Conservation (phyloP, 2,797 vertebrate species). For the Distichodus sexfasciatus region DNA sequence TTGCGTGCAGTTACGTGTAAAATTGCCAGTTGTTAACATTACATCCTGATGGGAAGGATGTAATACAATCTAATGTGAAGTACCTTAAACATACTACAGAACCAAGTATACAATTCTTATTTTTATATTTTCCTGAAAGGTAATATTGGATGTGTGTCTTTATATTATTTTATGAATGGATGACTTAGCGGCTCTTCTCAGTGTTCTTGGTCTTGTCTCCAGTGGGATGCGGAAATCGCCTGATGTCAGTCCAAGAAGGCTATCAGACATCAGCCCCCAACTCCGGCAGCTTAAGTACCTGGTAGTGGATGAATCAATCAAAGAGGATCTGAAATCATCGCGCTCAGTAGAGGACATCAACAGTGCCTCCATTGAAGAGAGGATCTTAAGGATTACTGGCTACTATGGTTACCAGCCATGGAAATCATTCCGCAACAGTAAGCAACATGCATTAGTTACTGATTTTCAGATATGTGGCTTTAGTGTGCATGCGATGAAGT, state of each 20-base stretch:
- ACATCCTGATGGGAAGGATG: too few species aligned
- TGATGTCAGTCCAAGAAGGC: constrained; percentile 91
- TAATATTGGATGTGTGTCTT: too few species aligned
- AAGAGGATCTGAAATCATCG: constrained; percentile 91
- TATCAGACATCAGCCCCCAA: constrained; percentile 96
- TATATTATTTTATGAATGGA: too few species aligned
- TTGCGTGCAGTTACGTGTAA: too few species aligned
- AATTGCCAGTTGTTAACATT: too few species aligned
- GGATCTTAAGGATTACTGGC: constrained; percentile 90
- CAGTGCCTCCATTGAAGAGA: constrained; percentile 89
- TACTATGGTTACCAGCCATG: constrained; percentile 96
- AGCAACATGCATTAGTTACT: constrained; percentile 57
- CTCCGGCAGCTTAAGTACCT: constrained; percentile 94
- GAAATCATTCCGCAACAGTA: constrained; percentile 87
- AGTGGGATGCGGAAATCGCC: constrained; percentile 92
- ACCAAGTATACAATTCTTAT: too few species aligned
- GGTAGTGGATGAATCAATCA: constrained; percentile 93
- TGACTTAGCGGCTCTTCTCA: too few species aligned
- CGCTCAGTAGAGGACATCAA: constrained; percentile 92
- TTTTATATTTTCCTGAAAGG: too few species aligned
- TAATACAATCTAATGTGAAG: too few species aligned
- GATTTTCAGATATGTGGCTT: background rate
- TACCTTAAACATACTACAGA: too few species aligned
- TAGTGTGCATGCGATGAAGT: background rate
- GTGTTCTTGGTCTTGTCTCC: constrained; percentile 55